Conservation (phyloP, 2,888 invertebrate genomes). For the Orthosia gracilis region DNA sequence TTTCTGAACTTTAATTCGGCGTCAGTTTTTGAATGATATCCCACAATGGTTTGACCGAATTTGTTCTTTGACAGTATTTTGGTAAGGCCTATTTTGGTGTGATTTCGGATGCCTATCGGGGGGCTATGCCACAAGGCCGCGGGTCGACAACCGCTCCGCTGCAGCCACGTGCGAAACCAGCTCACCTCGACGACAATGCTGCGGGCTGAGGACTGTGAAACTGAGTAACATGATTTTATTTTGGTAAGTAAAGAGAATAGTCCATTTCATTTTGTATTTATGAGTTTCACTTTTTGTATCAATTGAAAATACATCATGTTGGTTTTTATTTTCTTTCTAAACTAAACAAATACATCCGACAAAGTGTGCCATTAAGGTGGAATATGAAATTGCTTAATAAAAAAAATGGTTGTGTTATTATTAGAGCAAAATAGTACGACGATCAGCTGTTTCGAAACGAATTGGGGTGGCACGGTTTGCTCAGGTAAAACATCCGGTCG, state of each 20-base stretch:
- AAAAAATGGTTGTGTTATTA: too few species aligned
- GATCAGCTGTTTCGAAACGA: slow-evolving; percentile 27
- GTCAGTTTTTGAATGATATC: slow-evolving; percentile 61
- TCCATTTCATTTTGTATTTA: slow-evolving; percentile 21
- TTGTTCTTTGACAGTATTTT: slow-evolving; percentile 58
- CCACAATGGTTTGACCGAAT: slow-evolving; percentile 46
- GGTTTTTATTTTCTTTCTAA: not conserved
- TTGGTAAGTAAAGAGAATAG: too few species aligned
- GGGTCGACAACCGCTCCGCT: slow-evolving; percentile 86
- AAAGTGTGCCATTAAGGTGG: too few species aligned
- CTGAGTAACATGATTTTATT: slow-evolving; percentile 40
- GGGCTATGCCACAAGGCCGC: slow-evolving; percentile 85
- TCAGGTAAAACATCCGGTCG: slow-evolving; percentile 34
- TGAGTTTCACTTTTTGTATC: slow-evolving; percentile 6
- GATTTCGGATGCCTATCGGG: slow-evolving; percentile 67
- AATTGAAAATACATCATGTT: not conserved
- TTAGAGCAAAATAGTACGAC: not conserved
- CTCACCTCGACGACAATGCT: slow-evolving; percentile 80
- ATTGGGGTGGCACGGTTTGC: slow-evolving; percentile 3
- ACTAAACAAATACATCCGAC: too few species aligned
- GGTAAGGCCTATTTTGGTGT: slow-evolving; percentile 71
- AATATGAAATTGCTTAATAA: too few species aligned
- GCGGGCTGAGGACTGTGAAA: slow-evolving; percentile 20
- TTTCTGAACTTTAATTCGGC: slow-evolving; percentile 66
- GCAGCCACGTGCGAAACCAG: slow-evolving; percentile 86